Percentiles rank a stretch among this genome's conserved stretches.
These are phyloP conservation scores for Ciona savignyi DNA, from an alignment of 23 tunicate species.

Conservation along the genomic window DNA sequence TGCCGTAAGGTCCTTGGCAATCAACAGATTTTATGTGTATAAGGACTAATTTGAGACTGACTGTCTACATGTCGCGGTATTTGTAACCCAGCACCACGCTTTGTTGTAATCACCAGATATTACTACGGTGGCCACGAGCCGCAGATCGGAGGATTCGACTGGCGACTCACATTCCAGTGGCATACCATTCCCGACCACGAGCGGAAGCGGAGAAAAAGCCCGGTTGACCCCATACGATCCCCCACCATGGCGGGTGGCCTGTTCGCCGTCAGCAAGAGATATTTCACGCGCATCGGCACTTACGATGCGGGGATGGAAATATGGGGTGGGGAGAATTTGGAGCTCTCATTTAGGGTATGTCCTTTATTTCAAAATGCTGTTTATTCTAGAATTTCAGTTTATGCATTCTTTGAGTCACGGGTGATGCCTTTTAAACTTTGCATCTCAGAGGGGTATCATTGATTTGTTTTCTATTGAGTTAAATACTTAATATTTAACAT, in stretches of 20 bases:
- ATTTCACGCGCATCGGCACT: conserved; percentile 84
- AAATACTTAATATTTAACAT: background rate
- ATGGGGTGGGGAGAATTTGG: conserved; percentile 99
- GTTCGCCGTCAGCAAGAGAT: conserved; percentile 80
- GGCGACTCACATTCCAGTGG: conserved; percentile 99
- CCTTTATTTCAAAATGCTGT: too few species aligned
- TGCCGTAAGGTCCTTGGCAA: too few species aligned
- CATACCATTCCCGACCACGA: conserved; percentile 85
- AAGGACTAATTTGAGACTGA: too few species aligned
- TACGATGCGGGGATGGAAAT: conserved; percentile 99
- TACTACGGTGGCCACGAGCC: conserved; percentile 98
- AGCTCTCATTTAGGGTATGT: conserved; percentile 84
- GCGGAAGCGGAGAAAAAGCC: conserved; percentile 39
- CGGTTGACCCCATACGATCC: conserved; percentile 87
- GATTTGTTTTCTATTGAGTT: too few species aligned
- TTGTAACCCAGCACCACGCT: background rate
- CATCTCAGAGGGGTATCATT: too few species aligned
- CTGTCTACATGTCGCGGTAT: too few species aligned
- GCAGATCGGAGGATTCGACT: conserved; percentile 98
- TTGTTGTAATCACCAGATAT: conserved; percentile 19
- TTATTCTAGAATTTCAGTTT: too few species aligned
- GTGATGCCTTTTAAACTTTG: too few species aligned
- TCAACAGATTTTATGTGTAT: too few species aligned
- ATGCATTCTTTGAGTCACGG: too few species aligned
- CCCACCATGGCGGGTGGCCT: conserved; percentile 99